These are phyloP conservation scores for Escarpia spicata DNA, from an alignment of 2,888 invertebrate genomes.

Conservation along the genomic window DNA sequence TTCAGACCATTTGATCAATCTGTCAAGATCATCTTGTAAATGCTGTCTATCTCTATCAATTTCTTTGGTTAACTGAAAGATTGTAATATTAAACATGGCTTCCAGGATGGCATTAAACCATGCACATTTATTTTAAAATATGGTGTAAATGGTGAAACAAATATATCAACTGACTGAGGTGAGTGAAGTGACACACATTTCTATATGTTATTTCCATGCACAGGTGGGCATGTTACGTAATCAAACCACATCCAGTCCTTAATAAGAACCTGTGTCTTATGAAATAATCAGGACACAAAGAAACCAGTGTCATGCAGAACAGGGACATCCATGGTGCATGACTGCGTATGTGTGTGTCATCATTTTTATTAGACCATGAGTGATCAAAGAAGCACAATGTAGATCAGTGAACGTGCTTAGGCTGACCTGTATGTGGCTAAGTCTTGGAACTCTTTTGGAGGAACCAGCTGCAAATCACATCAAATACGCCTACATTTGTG, in stretches of 20 bases:
- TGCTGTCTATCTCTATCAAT: too few relatives aligned
- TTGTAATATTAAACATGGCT: neutral
- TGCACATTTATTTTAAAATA: neutral
- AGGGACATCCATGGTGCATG: neutral
- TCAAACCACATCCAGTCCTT: neutral
- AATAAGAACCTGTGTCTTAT: slow-evolving; percentile 1
- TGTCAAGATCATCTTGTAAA: too few relatives aligned
- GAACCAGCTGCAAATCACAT: neutral
- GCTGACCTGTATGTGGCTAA: neutral
- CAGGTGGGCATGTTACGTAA: neutral
- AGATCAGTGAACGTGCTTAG: neutral
- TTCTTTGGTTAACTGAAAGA: neutral
- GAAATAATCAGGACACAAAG: neutral
- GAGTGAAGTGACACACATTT: neutral
- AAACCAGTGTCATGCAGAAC: neutral
- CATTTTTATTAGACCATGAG: neutral
- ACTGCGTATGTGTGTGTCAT: neutral
- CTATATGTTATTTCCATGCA: neutral
- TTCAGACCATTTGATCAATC: too few relatives aligned
- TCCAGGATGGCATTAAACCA: neutral
- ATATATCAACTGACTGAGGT: neutral
- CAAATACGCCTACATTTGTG: neutral
- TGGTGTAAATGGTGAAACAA: neutral
- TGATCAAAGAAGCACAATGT: neutral
- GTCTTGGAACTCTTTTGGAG: neutral